phyloP scores from a whole-genome alignment of 2,113 vertebrate species.

The Coracopsis vasa region DNA sequence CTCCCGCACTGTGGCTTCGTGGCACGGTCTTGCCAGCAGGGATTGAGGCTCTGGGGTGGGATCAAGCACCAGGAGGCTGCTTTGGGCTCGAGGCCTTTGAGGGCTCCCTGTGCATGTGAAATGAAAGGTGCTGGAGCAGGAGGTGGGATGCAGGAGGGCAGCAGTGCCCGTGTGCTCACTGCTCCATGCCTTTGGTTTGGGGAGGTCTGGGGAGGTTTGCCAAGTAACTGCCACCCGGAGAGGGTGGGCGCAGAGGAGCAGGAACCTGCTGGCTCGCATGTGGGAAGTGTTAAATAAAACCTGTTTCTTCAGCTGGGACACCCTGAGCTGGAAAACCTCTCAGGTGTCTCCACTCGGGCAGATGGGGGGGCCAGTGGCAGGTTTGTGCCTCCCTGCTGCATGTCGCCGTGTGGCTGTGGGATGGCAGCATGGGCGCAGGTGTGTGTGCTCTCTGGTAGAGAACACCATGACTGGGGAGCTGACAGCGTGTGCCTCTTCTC shows the following conservation, averaged over 20 bases:
- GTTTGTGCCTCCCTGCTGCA: not conserved
- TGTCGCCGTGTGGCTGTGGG: not conserved
- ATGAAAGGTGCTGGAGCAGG: not conserved
- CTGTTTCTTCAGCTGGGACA: not conserved
- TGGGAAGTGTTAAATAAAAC: not conserved
- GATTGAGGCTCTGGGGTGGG: not conserved
- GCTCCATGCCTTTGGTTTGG: not conserved
- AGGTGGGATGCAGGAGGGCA: not conserved
- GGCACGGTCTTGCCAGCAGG: not conserved
- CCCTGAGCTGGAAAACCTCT: not conserved
- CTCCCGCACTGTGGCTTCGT: too few relatives aligned
- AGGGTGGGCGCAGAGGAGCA: not conserved
- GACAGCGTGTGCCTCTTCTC: not conserved
- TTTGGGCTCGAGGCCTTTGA: not conserved
- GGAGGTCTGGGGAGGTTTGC: not conserved
- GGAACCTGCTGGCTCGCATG: not conserved
- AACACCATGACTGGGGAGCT: not conserved
- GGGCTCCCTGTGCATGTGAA: not conserved
- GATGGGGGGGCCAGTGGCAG: not conserved
- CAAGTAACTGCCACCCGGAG: not conserved
- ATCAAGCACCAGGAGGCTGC: not conserved
- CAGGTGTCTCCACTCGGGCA: too few relatives aligned
- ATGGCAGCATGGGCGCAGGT: fast-evolving
- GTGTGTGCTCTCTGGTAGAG: not conserved
- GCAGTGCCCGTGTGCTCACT: not conserved